Evolutionary conservation across 2,113 vertebrate genomes (phyloP), one percentile per base, ranked within the genome.

Genomic region (Sclerurus mexicanus): DNA sequence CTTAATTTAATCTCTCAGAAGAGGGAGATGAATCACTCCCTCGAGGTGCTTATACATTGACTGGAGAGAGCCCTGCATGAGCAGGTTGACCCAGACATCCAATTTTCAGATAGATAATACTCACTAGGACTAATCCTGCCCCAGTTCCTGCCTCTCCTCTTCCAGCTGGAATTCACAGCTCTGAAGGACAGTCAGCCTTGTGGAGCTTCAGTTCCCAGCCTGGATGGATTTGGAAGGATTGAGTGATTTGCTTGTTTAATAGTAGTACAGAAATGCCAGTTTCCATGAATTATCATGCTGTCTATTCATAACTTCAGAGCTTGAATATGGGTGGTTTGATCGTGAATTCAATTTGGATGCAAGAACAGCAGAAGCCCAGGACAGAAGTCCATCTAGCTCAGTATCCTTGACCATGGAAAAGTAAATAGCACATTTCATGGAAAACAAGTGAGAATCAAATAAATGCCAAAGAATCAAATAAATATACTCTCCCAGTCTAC

Each of bases 1-100:
- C 88, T 87, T 63, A 55, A 86, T 87, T 77, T 89, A 81, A 82
- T 89, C 42, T 93, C 56, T 62, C 60, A 66, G 46, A 89, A 80
- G 64, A 69, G 59, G 64, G 31, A 94, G 73, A 91, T 67, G 20
- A 87, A 90, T 91, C 88, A 90, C 69, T 16, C 66, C 71, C 56
- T 75, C 3, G 46, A 93, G 69, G 24, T 91, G 46, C 31, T 68
- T 63, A 47, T 53, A 49, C 10, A 44, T 27, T 62, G 50, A 73
- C 37, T 40, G 16, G 15, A 37, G 25, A 63, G 25, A 85, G 22
- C 31, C 23, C 37, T n/a, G 22, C 6, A 4, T 73, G 68, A 73
- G 90, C 62, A 85, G 9, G 68, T 74, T 66, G 60, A 87, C 69
- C 46, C 77, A 87, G 55, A 62, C 46, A 77, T 86, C n/a, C 56